These are phyloP conservation scores for Pachydiplax longipennis DNA, from an alignment of 2,888 invertebrate species.

Conservation along the genomic window DNA sequence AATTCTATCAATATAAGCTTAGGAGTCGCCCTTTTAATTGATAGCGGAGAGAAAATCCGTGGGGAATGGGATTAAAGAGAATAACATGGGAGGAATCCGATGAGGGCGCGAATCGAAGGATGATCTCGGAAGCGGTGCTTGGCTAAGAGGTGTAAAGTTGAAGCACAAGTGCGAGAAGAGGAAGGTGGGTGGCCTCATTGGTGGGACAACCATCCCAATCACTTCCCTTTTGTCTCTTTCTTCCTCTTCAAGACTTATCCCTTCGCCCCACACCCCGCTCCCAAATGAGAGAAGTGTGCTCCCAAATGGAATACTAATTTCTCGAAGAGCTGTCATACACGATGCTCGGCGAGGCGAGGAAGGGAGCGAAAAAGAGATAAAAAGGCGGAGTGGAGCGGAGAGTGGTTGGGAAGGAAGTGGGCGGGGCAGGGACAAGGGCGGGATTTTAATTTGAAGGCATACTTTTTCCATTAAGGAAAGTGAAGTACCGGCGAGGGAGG, in stretches of 20 bases:
- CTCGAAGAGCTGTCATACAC: conserved; percentile 45
- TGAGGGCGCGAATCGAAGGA: too few relatives aligned
- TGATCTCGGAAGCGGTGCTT: too few relatives aligned
- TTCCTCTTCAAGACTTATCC: neutral
- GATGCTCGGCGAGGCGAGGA: conserved; percentile 12
- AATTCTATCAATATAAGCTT: too few relatives aligned
- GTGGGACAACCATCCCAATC: neutral
- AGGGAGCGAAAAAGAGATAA: neutral
- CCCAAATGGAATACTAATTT: conserved; percentile 43
- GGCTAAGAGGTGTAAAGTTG: too few relatives aligned
- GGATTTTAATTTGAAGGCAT: conserved; percentile 42
- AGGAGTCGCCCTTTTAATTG: too few relatives aligned
- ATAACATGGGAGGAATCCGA: too few relatives aligned
- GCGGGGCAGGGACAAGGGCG: neutral
- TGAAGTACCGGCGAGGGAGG: conserved; percentile 15
- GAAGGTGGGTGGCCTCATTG: too few relatives aligned
- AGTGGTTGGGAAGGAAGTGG: neutral
- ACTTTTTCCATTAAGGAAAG: conserved; percentile 45
- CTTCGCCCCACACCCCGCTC: neutral
- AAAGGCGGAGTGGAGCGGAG: neutral
- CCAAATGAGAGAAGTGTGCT: conserved; percentile 41
- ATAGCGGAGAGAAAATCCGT: too few relatives aligned
- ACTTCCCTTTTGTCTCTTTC: neutral
- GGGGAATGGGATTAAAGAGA: too few relatives aligned
- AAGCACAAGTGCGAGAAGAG: too few relatives aligned